Evolutionary conservation across 2,797 vertebrate genomes (phyloP).

Genomic region (Anguilla megastoma): DNA sequence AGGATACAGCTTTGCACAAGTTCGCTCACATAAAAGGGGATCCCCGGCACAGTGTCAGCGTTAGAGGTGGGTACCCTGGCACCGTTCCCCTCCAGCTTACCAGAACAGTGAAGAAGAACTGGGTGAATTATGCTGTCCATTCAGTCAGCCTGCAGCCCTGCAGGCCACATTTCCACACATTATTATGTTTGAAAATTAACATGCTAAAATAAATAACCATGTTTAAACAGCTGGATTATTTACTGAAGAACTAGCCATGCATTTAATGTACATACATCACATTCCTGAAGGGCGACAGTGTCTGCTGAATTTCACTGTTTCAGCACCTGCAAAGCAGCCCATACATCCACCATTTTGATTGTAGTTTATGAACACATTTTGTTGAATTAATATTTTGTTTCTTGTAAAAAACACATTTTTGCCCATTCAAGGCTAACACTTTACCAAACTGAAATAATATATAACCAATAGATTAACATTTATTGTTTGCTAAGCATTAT

Average conservation of each 20-base stretch:
- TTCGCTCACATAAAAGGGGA: conserved; percentile 23
- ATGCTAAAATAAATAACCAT: background rate
- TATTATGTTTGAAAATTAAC: background rate
- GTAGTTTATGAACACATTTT: background rate
- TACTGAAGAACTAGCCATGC: background rate
- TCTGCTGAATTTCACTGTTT: background rate
- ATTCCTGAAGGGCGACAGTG: background rate
- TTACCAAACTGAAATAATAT: too few relatives aligned
- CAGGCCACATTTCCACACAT: background rate
- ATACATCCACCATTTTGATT: background rate
- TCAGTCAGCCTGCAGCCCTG: background rate
- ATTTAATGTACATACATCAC: background rate
- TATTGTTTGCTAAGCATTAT: too few relatives aligned
- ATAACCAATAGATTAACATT: too few relatives aligned
- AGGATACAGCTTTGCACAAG: conserved; percentile 67
- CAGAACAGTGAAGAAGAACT: background rate
- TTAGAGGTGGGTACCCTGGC: background rate
- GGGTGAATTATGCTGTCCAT: background rate
- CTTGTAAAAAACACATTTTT: too few relatives aligned
- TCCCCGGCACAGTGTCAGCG: background rate
- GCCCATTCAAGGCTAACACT: too few relatives aligned
- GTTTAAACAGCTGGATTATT: background rate
- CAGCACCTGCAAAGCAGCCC: background rate
- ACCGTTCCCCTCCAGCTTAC: background rate
- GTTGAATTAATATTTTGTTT: too few relatives aligned